Conservation (phyloP, 1,140 invertebrate species). For the Caenorhabditis tropicalis region DNA sequence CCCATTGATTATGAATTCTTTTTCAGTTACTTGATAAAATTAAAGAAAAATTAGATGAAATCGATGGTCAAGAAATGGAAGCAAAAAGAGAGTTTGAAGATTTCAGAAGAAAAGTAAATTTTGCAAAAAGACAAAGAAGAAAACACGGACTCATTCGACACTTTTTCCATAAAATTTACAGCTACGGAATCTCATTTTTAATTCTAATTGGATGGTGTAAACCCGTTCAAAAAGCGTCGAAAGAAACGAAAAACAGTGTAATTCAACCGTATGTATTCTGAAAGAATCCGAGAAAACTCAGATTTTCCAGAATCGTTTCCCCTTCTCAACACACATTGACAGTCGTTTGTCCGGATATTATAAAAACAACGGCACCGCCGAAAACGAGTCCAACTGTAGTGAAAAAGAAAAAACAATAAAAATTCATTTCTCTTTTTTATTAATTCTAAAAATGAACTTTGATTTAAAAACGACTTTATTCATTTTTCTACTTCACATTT, state of each 20-base stretch:
- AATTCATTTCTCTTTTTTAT: neutral
- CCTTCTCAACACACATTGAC: conserved; percentile 13
- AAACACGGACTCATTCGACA: neutral
- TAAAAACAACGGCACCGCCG: neutral
- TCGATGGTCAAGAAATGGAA: conserved; percentile 19
- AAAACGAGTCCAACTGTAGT: neutral
- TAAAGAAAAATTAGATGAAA: conserved; percentile 12
- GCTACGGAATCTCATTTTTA: neutral
- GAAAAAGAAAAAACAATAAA: neutral
- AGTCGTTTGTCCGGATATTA: neutral
- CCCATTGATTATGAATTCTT: neutral
- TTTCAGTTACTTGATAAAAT: conserved; percentile 13
- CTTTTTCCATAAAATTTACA: neutral
- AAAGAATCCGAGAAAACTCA: neutral
- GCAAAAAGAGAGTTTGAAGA: neutral
- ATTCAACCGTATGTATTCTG: neutral
- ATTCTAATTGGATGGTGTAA: conserved; percentile 1
- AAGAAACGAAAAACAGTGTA: neutral
- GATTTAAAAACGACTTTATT: neutral
- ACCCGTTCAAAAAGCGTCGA: neutral
- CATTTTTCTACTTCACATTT: neutral
- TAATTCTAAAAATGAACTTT: neutral
- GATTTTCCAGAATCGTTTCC: neutral
- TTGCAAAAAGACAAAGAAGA: neutral
- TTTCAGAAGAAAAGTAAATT: neutral